A percentile compares a stretch with the other conserved stretches of the same genome.
Conservation (phyloP, 2,113 vertebrate species). For the Spheniscus mendiculus region DNA sequence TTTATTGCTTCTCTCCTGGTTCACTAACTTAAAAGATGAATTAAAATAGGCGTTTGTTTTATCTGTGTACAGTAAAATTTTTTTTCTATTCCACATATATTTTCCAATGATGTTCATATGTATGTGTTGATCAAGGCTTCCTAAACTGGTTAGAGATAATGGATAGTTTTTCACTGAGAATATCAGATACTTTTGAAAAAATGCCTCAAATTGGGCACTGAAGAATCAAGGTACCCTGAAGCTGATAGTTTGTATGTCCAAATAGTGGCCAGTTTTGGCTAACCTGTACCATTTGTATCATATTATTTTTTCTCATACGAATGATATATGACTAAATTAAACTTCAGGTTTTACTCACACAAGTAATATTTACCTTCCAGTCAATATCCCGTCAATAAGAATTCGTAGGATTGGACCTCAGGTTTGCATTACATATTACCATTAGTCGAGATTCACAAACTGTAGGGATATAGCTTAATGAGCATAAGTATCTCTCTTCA, state of each 20-base stretch:
- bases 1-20: slow-evolving; percentile 61
- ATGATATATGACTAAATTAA: background rate
- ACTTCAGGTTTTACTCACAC: background rate
- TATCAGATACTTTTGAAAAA: background rate
- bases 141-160: background rate
- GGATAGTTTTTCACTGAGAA: background rate
- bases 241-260: background rate
- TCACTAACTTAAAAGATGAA: slow-evolving; percentile 39
- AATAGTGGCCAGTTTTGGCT: background rate
- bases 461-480: background rate
- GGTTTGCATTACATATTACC: background rate
- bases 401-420: background rate
- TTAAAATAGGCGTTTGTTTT: background rate
- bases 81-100: background rate
- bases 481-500: background rate
- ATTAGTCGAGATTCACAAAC: background rate
- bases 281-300: background rate
- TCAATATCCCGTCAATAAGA: background rate
- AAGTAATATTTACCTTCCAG: background rate
- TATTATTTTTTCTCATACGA: background rate
- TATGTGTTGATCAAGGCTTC: background rate
- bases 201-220: background rate
- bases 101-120: background rate
- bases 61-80: background rate
- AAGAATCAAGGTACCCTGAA: background rate